Evolutionary conservation across 2,797 vertebrate species (phyloP).

Genomic region (Alcedo quadribrachys): DNA sequence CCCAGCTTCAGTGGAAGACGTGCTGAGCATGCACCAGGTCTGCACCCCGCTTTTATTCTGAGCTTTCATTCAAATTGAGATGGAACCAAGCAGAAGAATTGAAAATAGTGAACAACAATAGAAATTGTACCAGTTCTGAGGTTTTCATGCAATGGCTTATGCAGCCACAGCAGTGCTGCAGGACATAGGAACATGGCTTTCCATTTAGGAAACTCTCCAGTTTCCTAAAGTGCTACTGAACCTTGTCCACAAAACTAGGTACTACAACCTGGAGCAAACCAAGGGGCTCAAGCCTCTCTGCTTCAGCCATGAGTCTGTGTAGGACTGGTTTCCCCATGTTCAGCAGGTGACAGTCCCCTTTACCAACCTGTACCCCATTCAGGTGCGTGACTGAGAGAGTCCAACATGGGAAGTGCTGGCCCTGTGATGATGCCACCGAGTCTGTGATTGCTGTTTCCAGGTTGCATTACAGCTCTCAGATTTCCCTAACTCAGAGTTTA

Average conservation of each 20-base stretch:
- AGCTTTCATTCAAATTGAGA: background rate
- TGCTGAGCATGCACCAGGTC: background rate
- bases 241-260: background rate
- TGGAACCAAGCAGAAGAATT: background rate
- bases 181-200: background rate
- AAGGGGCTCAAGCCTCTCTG: background rate
- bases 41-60: background rate
- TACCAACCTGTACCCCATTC: background rate
- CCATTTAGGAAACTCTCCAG: background rate
- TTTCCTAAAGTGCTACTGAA: background rate
- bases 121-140: background rate
- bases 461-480: background rate
- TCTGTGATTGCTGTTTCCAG: background rate
- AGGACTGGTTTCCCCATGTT: background rate
- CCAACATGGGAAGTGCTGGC: background rate
- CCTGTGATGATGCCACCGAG: background rate
- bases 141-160: background rate
- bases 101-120: background rate
- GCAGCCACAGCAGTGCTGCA: background rate
- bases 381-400: background rate
- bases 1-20: background rate
- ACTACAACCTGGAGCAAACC: background rate
- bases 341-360: background rate
- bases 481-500: background rate
- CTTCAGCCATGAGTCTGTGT: rapidly evolving